Evolutionary conservation across 2,113 vertebrate genomes (phyloP).

Genomic region (Malaclemys terrapin): DNA sequence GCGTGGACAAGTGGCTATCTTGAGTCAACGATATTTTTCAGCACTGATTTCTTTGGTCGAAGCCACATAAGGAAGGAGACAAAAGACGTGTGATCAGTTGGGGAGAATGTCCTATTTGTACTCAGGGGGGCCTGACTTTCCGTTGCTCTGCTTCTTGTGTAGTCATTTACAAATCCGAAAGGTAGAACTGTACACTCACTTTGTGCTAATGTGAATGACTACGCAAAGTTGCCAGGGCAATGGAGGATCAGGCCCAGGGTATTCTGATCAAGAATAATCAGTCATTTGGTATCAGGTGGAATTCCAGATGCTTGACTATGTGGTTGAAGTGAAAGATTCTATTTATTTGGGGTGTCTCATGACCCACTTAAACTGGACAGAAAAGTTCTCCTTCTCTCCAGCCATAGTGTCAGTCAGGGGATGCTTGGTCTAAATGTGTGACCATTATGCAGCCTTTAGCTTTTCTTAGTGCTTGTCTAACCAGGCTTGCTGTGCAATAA

Average conservation of each 20-base stretch:
- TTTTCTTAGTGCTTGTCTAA: background rate
- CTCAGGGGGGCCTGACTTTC: too few relatives aligned
- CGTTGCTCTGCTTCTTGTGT: too few relatives aligned
- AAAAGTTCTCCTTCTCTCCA: background rate
- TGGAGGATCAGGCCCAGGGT: background rate
- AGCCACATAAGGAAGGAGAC: background rate
- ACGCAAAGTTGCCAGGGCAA: background rate
- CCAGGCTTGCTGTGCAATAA: too few relatives aligned
- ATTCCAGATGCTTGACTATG: background rate
- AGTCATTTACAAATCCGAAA: background rate
- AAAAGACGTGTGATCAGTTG: background rate
- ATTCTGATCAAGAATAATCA: background rate
- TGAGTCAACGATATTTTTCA: background rate
- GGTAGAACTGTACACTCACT: background rate
- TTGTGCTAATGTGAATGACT: too few relatives aligned
- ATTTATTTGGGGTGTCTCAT: background rate
- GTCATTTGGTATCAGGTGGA: background rate
- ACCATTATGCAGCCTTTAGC: background rate
- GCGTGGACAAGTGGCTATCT: background rate
- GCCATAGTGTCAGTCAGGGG: too few relatives aligned
- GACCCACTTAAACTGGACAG: background rate
- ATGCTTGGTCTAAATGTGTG: background rate
- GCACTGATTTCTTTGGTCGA: background rate
- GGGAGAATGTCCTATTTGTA: background rate
- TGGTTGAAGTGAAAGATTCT: background rate